Conservation (phyloP, 2,888 invertebrate genomes). For the Cephus rjabovi region DNA sequence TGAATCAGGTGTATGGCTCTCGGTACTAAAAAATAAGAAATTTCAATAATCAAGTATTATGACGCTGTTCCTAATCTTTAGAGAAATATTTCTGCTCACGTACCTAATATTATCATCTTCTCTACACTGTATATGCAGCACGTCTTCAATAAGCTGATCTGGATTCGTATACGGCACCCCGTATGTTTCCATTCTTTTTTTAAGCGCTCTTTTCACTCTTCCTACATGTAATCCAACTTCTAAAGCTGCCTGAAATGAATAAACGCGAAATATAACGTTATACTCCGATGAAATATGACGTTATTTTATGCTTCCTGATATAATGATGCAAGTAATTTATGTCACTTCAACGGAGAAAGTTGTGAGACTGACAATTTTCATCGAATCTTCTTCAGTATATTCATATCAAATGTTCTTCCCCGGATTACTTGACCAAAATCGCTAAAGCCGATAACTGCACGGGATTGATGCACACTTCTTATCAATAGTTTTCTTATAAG, state of each 20-base stretch:
- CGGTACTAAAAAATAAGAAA: constrained; percentile 9
- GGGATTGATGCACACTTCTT: not conserved
- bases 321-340: not conserved
- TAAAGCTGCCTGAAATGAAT: constrained; percentile 68
- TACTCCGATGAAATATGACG: not conserved
- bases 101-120: constrained; percentile 68
- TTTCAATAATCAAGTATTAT: not conserved
- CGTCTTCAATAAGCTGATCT: constrained; percentile 80
- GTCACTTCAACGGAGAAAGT: not conserved
- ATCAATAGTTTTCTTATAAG: not conserved
- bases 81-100: constrained; percentile 4
- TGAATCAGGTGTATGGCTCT: constrained; percentile 33
- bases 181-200: constrained; percentile 69
- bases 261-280: constrained; percentile 10
- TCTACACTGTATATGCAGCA: constrained; percentile 75
- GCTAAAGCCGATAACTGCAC: not conserved
- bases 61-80: not conserved
- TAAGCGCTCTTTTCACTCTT: constrained; percentile 71
- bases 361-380: not conserved
- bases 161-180: constrained; percentile 76
- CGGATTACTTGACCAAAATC: not conserved
- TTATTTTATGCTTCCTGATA: not conserved
- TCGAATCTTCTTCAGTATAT: not conserved
- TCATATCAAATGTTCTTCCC: not conserved
- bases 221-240: constrained; percentile 73